Evolutionary conservation across 2,888 invertebrate species (phyloP), one percentile per base, ranked within the genome.

Genomic region (Hedya salicella): DNA sequence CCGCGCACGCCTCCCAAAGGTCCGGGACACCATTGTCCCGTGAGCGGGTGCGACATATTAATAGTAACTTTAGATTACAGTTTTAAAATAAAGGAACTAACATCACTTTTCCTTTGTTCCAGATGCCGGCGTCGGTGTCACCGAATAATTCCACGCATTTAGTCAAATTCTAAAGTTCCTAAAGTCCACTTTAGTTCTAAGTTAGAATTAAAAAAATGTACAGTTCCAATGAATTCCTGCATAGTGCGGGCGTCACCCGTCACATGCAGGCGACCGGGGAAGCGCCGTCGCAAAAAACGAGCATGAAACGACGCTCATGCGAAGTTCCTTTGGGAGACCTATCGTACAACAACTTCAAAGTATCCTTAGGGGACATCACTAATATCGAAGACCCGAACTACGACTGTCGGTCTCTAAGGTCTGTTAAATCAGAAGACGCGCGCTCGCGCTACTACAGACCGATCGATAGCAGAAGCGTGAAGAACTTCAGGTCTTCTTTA

Each of bases 191-290:
- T 72, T 75, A 83, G 86, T 78, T 71, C 70, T 81, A 83, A 80
- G 73, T 75, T 75, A 77, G 73, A 36, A 50, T 74, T n/a, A 54
- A 78, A 85, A 36, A 78, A 85, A 91, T 92, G 83, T 92, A 91
- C 71, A 89, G 83, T 78, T 92, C 92, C 4, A 92, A 85, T 71
- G 92, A 92, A 76, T 92, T 91, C 70, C 71, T 91, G 68, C 91
- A 90, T 14, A 91, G 91, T 69, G 90, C 91, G 5, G 91, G 91
- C 68, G 91, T 92, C 0, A 91, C 91, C 72, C 87, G 91, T 8
- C 90, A 91, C 69, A 91, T 91, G 91, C 89, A 91, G 67, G 92
- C 92, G 1, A 91, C 92, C 1, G 92, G 91, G 2, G 92, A 92
- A 68, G 77, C 92, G 0, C 92, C 92, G 0, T 87, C 90, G 5